Conservation (phyloP, 35 echinoderm and acorn worm genomes). For the Chiridota heheva region DNA sequence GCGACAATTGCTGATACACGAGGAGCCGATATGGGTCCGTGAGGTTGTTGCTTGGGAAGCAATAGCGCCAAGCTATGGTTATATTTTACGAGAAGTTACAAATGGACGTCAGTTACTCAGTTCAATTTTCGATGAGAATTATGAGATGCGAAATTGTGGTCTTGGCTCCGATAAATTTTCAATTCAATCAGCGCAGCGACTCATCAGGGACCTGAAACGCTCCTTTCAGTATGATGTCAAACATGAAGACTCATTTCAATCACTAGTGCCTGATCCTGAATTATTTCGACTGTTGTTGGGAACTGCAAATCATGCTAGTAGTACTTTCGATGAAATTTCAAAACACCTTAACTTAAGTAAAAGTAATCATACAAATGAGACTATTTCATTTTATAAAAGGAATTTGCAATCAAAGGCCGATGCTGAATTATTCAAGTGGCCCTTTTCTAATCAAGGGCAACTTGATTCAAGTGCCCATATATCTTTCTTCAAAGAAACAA, state of each 20-base stretch:
- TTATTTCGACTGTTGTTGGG: neutral
- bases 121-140: conserved; percentile 21
- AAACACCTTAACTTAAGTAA: neutral
- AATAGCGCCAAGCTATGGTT: neutral
- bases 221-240: neutral
- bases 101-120: neutral
- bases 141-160: conserved; percentile 24
- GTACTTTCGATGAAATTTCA: neutral
- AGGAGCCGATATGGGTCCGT: conserved; percentile 14
- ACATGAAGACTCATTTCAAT: conserved; percentile 9
- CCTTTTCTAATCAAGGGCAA: no score
- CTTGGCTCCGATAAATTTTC: no score
- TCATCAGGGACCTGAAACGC: neutral
- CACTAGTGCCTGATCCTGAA: neutral
- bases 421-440: no score
- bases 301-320: neutral
- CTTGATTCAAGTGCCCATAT: no score
- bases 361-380: neutral
- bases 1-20: conserved; percentile 13
- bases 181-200: no score
- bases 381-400: neutral
- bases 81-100: neutral
- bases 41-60: conserved; percentile 41
- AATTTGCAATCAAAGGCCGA: no score
- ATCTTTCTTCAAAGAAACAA: no score